Evolutionary conservation across 2,113 vertebrate species (phyloP), one percentile per base, ranked within the genome.

Genomic region (Misgurnus mizolepis): DNA sequence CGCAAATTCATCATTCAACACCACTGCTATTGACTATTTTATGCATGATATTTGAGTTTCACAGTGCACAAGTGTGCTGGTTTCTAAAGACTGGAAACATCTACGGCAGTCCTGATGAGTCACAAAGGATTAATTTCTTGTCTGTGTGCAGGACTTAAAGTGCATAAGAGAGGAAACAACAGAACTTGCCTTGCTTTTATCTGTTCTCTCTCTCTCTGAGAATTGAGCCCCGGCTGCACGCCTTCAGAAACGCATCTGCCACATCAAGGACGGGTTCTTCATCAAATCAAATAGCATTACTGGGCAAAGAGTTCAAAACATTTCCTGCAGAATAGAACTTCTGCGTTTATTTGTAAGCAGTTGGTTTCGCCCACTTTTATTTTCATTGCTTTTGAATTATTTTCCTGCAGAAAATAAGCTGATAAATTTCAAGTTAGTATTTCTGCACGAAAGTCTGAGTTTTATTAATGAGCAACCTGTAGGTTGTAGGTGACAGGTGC

Each of bases 51-150:
- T 27, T 27, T 27, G 2, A 27, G 27, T 27, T 27, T 27, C 27
- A 34, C 27, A n/a, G 68, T 15, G 15, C n/a, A 5, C 43, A 62
- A 65, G 49, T 66, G 40, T 27, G 72, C 56, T 45, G 55, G 7
- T 5, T 58, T 18, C 7, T 58, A 58, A 12, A 22, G n/a, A 56
- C 56, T 43, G 22, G 76, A 78, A 60, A 56, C 40, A 61, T 67
- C 62, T 8, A 27, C 5, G 5, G 39, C 76, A 58, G 39, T 39
- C 4, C 45, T 49, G 71, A 72, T 78, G 56, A 77, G 67, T 72
- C 73, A 80, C 82, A 80, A 50, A 72, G 22, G 67, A 80, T 80
- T 58, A 72, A 65, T 58, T 50, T 67, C 45, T 73, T 66, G 41
- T 78, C 67, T 72, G 34, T 18, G 27, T 58, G 56, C 64, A 58